Evolutionary conservation across 2,113 vertebrate species (phyloP).

Genomic region (Nipponia nippon): DNA sequence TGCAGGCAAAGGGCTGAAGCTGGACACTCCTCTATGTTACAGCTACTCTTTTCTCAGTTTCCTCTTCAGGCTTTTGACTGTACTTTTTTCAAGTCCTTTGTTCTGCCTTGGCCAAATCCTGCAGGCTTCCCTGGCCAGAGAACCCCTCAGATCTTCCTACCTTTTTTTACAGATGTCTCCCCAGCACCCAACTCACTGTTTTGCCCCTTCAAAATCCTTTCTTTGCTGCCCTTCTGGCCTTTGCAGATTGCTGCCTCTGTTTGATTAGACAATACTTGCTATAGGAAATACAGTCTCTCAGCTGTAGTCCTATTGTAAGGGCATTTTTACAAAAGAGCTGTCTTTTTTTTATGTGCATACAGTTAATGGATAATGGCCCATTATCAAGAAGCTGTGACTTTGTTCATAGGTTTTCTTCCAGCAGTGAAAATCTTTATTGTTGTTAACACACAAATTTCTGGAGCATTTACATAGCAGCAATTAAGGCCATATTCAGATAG

Average conservation of each 20-base stretch:
- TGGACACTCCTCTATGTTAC: background rate
- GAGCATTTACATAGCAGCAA: slow-evolving; percentile 39
- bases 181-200: background rate
- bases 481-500: slow-evolving; percentile 19
- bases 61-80: background rate
- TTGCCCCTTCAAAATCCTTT: background rate
- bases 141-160: background rate
- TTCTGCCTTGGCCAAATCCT: background rate
- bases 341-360: background rate
- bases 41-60: background rate
- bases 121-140: background rate
- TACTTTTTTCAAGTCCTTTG: background rate
- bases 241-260: background rate
- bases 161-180: background rate
- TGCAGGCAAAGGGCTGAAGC: background rate
- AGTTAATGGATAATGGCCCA: slow-evolving; percentile 41
- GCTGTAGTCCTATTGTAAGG: background rate
- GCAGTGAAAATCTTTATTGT: background rate
- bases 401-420: slow-evolving; percentile 22
- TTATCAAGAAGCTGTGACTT: slow-evolving; percentile 52
- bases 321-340: background rate
- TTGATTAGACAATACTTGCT: background rate
- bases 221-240: background rate
- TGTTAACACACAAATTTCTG: slow-evolving; percentile 37
- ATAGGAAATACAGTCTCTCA: background rate